Base-by-base conservation (phyloP, 1,140 invertebrate genomes). In the Drosophila punjabiensis region DNA sequence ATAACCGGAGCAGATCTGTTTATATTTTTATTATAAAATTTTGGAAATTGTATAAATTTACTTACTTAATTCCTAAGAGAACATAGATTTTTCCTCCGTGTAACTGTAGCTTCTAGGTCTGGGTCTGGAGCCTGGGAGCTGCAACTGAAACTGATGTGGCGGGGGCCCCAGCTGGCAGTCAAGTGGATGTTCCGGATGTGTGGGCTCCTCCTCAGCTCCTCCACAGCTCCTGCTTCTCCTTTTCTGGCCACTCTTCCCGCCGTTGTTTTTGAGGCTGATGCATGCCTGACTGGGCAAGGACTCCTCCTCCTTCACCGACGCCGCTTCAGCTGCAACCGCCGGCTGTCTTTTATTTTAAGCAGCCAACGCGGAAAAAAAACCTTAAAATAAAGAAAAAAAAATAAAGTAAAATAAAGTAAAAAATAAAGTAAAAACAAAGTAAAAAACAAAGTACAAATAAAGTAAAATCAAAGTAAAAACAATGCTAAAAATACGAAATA, bases 341-440 rank as follows among this genome's bases (percentile, higher is more conserved):
- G 53, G 69, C 70, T 74, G 80, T 76, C 85, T 79, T 88, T 88
- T 85, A 84, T 88, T 88, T 88, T 81, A 67, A 79, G 66, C 84
- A 88, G 69, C 55, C 84, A 88, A 84, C 85, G 85, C 85, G 84
- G 73, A 89, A 89, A 88, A 88, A 88, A 79, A 66, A 53, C 53
- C 77, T 76, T 63, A 76, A 45, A 37, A 56, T 52, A 37, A 28
- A 20, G 43, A 24, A 4, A 24, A 48, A 24, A 24, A 24, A 24
- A 24, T 24, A 24, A 24, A 24, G 24, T 24, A 2, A 24, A 24
- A 24, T 2, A 24, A 24, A 24, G 24, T 24, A 3, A 24, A 24
- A 24, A 24, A 24, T 24, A 24, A 24, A 24, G 24, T 24, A 24
- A 24, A 24, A 24, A 24, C 3, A 24, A 24, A 24, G 24, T 3